A percentile compares a stretch with the other conserved stretches of the same genome.
These are phyloP conservation scores for Alloplasta piceator DNA, from an alignment of 2,888 invertebrate species.

Conservation along the genomic window DNA sequence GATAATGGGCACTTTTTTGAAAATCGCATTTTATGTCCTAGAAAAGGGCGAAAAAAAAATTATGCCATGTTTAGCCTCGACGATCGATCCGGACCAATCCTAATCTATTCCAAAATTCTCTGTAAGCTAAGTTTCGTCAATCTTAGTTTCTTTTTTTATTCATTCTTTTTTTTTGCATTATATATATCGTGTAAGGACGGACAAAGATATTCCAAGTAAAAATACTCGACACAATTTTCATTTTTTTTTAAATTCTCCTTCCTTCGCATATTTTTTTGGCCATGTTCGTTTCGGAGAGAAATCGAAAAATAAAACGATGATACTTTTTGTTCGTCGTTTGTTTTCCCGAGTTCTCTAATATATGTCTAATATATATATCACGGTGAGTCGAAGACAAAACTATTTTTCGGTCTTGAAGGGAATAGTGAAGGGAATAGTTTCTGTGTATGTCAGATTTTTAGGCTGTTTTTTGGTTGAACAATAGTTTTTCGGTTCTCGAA, in stretches of 20 bases:
- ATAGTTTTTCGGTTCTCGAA: no score
- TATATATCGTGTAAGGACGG: slow-evolving; percentile 74
- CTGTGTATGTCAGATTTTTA: no score
- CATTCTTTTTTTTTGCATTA: slow-evolving; percentile 65
- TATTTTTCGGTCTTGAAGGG: neutral
- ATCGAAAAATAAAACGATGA: slow-evolving; percentile 5
- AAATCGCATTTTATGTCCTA: slow-evolving; percentile 29
- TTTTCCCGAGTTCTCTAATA: slow-evolving; percentile 56
- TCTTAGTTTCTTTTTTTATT: slow-evolving; percentile 70
- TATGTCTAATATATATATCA: slow-evolving; percentile 65
- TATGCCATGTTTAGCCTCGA: slow-evolving; percentile 66
- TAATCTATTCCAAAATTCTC: slow-evolving; percentile 78
- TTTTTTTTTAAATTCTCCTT: slow-evolving; percentile 65
- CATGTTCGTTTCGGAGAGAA: slow-evolving; percentile 46
- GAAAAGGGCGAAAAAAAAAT: slow-evolving; percentile 32
- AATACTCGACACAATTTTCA: slow-evolving; percentile 71
- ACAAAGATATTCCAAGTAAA: slow-evolving; percentile 75
- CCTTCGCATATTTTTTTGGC: slow-evolving; percentile 60
- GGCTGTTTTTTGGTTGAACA: no score
- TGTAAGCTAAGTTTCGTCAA: slow-evolving; percentile 76
- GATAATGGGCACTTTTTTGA: slow-evolving; percentile 53
- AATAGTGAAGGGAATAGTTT: no score
- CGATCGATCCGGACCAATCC: slow-evolving; percentile 68
- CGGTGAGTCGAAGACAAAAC: slow-evolving; percentile 46
- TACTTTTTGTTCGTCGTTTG: slow-evolving; percentile 24